Evolutionary conservation across 1,140 invertebrate species (phyloP).

Genomic region (Camponotus pennsylvanicus): DNA sequence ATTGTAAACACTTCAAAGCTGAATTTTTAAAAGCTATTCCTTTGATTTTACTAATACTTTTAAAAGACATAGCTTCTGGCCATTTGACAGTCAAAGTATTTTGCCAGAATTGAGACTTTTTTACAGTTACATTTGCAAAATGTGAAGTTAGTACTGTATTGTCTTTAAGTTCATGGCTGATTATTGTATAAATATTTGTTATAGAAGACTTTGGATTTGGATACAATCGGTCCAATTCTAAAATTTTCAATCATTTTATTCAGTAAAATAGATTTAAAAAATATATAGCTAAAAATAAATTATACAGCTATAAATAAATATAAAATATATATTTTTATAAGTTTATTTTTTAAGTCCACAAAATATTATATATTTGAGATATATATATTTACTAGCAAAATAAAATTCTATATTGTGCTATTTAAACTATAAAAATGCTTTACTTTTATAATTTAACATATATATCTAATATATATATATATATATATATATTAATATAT

Average conservation of each 20-base stretch:
- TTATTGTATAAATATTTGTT: slow-evolving; percentile 63
- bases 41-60: slow-evolving; percentile 67
- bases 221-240: slow-evolving; percentile 74
- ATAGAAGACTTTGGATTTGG: slow-evolving; percentile 59
- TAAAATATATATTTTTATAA: neutral
- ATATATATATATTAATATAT: neutral
- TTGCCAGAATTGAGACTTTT: slow-evolving; percentile 33
- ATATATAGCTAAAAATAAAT: neutral
- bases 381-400: neutral
- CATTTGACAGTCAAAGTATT: slow-evolving; percentile 76
- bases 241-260: slow-evolving; percentile 52
- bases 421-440: neutral
- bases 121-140: neutral
- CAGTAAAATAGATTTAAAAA: neutral
- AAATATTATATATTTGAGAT: neutral
- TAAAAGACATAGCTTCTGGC: slow-evolving; percentile 77
- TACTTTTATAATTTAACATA: neutral
- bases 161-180: slow-evolving; percentile 65
- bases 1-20: slow-evolving; percentile 77
- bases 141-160: slow-evolving; percentile 30
- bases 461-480: neutral
- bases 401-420: neutral
- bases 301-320: neutral
- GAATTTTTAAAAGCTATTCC: slow-evolving; percentile 52
- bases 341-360: neutral